Conservation (phyloP, 2,888 invertebrate species). For the Adela reaumurella region DNA sequence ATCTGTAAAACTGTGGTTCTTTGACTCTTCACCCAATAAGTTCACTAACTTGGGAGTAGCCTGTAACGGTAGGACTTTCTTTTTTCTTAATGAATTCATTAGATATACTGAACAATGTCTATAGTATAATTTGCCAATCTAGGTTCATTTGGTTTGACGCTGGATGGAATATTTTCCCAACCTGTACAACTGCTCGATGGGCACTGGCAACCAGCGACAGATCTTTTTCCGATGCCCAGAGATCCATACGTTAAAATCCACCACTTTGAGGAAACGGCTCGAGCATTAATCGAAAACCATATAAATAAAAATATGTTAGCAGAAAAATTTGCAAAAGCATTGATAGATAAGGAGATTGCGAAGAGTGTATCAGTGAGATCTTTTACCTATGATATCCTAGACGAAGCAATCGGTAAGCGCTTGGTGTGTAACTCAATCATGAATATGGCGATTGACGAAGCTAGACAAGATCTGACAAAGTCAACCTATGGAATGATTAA, state of each 20-base stretch:
- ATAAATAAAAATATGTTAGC: too few relatives aligned
- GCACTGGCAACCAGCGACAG: constrained; percentile 39
- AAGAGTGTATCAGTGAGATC: too few relatives aligned
- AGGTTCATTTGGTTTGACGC: constrained; percentile 52
- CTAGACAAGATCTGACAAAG: too few relatives aligned
- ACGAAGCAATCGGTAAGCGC: too few relatives aligned
- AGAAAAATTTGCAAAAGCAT: too few relatives aligned
- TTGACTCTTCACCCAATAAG: constrained; percentile 26
- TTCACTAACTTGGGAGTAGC: constrained; percentile 51
- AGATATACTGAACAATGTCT: too few relatives aligned
- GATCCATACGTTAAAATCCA: constrained; percentile 30
- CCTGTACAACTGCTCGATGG: constrained; percentile 40
- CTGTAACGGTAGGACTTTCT: constrained; percentile 44
- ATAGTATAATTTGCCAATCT: not conserved
- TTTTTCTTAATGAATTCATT: constrained; percentile 1
- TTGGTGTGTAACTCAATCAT: too few relatives aligned
- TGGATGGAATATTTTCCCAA: constrained; percentile 55
- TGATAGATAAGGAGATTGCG: too few relatives aligned
- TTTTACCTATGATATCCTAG: too few relatives aligned
- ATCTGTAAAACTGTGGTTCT: constrained; percentile 49
- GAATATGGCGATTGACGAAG: too few relatives aligned
- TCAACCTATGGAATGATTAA: too few relatives aligned
- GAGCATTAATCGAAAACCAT: constrained; percentile 15
- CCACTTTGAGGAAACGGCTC: constrained; percentile 33
- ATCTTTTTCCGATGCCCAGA: constrained; percentile 26